Evolutionary conservation across 2,888 invertebrate species (phyloP).

Genomic region (Loripinus fragilis): DNA sequence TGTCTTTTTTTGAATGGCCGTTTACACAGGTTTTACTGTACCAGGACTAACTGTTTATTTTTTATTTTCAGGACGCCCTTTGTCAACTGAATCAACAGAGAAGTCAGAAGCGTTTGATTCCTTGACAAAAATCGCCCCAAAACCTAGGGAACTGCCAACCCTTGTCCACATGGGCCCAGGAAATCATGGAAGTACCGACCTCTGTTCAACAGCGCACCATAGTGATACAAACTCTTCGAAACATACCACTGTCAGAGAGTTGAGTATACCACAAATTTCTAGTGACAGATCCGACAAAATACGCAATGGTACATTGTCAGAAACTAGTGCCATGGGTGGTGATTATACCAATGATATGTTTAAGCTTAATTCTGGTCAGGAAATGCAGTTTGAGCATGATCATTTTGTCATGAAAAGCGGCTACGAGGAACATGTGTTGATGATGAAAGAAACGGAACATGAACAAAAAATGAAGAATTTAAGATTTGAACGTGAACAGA

Average conservation of each 20-base stretch:
- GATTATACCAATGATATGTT: background rate
- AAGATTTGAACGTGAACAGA: background rate
- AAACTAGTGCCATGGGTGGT: background rate
- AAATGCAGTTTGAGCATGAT: background rate
- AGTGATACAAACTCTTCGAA: background rate
- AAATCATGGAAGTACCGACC: background rate
- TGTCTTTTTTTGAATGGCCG: too few species aligned
- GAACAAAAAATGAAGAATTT: slow-evolving; percentile 16
- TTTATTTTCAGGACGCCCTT: background rate
- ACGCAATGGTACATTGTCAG: background rate
- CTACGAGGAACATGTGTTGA: background rate
- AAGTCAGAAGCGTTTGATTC: background rate
- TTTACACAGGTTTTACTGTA: too few species aligned
- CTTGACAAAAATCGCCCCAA: background rate
- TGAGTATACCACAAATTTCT: background rate
- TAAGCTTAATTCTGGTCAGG: background rate
- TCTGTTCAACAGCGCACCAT: background rate
- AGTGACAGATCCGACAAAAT: background rate
- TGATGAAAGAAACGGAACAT: background rate
- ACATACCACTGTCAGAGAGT: background rate
- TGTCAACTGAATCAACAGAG: background rate
- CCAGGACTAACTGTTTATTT: background rate
- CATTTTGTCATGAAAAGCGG: background rate
- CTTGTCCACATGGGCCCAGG: background rate
- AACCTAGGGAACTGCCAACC: background rate